Percentiles rank a stretch among this genome's conserved stretches.
Evolutionary conservation across 1,140 invertebrate species (phyloP).

Genomic region (Sminthurides bifidus): DNA sequence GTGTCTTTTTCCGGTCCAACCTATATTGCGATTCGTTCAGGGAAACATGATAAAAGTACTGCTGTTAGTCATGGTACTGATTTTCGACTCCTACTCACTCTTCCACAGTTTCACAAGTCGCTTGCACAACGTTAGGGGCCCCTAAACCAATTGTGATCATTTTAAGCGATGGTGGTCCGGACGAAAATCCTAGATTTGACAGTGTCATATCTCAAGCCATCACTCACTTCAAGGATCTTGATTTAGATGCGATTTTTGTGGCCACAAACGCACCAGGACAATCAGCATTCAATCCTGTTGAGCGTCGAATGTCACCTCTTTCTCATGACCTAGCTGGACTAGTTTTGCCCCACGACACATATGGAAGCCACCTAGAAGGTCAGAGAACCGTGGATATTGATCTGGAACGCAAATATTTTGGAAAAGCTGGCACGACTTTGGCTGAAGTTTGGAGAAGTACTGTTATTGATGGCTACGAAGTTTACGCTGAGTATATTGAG

Average conservation of each 20-base stretch:
- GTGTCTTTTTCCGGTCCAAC: slow-evolving; percentile 36
- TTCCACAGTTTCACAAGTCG: slow-evolving; percentile 29
- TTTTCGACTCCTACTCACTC: slow-evolving; percentile 33
- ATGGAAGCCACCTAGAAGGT: slow-evolving; percentile 36
- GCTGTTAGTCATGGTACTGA: slow-evolving; percentile 35
- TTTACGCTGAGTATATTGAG: slow-evolving; percentile 34
- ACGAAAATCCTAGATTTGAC: slow-evolving; percentile 36
- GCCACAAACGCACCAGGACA: slow-evolving; percentile 38
- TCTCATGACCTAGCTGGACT: slow-evolving; percentile 35
- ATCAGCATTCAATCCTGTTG: slow-evolving; percentile 35
- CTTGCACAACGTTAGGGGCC: slow-evolving; percentile 32
- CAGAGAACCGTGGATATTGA: neutral
- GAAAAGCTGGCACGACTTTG: slow-evolving; percentile 33
- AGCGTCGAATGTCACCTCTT: slow-evolving; percentile 37
- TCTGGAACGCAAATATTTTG: slow-evolving; percentile 33
- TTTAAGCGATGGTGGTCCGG: slow-evolving; percentile 37
- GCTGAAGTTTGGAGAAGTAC: slow-evolving; percentile 34
- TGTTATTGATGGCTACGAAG: slow-evolving; percentile 33
- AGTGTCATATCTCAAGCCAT: slow-evolving; percentile 8
- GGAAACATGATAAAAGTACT: slow-evolving; percentile 32
- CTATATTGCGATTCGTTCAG: slow-evolving; percentile 36
- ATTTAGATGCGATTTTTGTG: slow-evolving; percentile 39
- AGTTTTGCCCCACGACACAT: slow-evolving; percentile 36
- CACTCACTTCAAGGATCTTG: neutral
- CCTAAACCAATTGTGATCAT: slow-evolving; percentile 38